Base-by-base conservation (phyloP, 2,113 vertebrate genomes). In the Haemorhous mexicanus region DNA sequence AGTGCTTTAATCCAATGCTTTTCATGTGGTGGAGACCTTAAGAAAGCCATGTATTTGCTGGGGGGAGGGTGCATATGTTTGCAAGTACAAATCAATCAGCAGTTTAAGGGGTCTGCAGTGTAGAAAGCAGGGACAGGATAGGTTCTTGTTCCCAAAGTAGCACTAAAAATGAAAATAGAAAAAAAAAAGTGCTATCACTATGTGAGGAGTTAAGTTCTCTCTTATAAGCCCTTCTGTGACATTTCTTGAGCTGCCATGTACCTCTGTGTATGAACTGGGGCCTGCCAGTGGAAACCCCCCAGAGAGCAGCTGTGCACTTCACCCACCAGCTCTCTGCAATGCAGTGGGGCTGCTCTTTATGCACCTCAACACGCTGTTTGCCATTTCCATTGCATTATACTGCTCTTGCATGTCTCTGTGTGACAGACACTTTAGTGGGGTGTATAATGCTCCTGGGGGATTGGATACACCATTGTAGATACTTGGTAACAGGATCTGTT, bases 31-130 rank as follows among this genome's bases (percentile, higher is more conserved):
- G 7, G 9, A 30, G 30, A 72, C 52, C 39, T 46, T 59, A 43
- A 80, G 21, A 61, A 62, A 63, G 66, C 66, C 16, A 61, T 1
- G 4, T 15, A 9, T 21, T 17, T 16, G 30, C 7, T 35, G 27
- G 19, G 18, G 17, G 23, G 19, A 7, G 2, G 13, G 15, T 62
- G n/a, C 39, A n/a, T 6, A 8, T 0, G 0, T n/a, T 41, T 49
- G 35, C 6, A 14, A 3, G 1, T 43, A 30, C 18, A 87, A 50
- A 12, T 10, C 24, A 47, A 12, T 9, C 28, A 63, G 28, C 0
- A 0, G 22, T 69, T 83, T 46, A 49, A 84, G 11, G n/a, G 63
- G 88, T 83, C 32, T 5, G 1, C 17, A 23, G 1, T 16, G 30
- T 7, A 83, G 32, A 46, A 74, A 46, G 62, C 32, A 68, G 52